These are phyloP conservation scores for Alectoris magna DNA, from an alignment of 2,797 vertebrate species.

Conservation along the genomic window DNA sequence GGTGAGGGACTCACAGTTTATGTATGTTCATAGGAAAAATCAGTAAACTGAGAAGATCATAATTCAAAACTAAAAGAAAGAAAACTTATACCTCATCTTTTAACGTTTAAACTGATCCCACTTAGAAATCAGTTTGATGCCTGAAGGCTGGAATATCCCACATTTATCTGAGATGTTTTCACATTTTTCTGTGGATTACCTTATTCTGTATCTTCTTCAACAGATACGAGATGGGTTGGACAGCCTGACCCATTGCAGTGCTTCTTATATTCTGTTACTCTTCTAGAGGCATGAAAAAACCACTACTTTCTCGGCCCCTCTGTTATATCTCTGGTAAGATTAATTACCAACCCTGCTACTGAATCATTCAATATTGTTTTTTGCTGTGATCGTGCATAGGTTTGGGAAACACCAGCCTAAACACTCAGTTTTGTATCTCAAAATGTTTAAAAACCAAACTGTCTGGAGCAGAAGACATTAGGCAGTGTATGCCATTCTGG, in stretches of 20 bases:
- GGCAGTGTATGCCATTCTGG: not conserved
- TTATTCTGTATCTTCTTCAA: not conserved
- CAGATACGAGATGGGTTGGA: not conserved
- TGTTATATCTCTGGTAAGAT: not conserved
- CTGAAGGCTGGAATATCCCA: not conserved
- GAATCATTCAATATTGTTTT: not conserved
- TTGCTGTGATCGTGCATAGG: not conserved
- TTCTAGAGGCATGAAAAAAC: not conserved
- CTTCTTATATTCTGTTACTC: not conserved
- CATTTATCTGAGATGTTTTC: not conserved
- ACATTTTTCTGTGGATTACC: not conserved
- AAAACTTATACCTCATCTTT: not conserved
- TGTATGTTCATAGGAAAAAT: not conserved
- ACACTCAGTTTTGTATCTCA: not conserved
- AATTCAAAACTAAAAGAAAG: not conserved
- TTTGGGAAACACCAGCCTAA: not conserved
- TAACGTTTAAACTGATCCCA: not conserved
- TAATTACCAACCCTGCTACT: accelerated
- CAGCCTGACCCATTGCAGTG: not conserved
- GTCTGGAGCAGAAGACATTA: not conserved
- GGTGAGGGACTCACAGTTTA: not conserved
- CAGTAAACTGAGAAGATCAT: not conserved
- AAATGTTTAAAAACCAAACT: not conserved
- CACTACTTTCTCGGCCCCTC: not conserved
- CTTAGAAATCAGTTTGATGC: not conserved